A percentile compares a stretch with the other conserved stretches of the same genome.
These are phyloP conservation scores for Sebastes hubbsi DNA, from an alignment of 2,797 vertebrate genomes.

Conservation along the genomic window DNA sequence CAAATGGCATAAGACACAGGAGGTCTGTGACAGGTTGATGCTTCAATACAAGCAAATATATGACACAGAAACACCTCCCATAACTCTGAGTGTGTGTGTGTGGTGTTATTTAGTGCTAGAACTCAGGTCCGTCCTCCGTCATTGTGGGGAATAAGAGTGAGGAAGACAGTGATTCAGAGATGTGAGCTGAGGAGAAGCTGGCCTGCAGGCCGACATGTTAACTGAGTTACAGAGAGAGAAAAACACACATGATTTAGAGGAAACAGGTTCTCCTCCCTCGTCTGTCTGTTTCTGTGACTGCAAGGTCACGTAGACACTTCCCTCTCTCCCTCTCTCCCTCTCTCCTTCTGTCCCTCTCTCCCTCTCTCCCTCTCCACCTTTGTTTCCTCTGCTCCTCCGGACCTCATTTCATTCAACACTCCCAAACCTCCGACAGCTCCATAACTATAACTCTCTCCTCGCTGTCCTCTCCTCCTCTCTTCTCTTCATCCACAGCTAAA, in stretches of 20 bases:
- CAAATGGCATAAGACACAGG: conserved; percentile 58
- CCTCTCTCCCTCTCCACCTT: conserved; percentile 54
- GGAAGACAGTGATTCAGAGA: conserved; percentile 32
- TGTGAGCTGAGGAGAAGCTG: conserved; percentile 16
- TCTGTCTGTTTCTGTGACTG: conserved; percentile 61
- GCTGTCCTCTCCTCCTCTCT: conserved; percentile 69
- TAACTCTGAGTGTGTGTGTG: neutral
- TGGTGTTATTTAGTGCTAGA: conserved; percentile 38
- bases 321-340: neutral
- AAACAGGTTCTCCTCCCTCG: conserved; percentile 56
- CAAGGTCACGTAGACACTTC: conserved; percentile 66
- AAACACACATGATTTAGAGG: conserved; percentile 64
- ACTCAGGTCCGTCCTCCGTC: conserved; percentile 32
- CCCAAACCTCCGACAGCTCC: conserved; percentile 77
- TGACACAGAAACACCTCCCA: conserved; percentile 33
- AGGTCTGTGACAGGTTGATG: conserved; percentile 67
- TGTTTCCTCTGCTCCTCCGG: conserved; percentile 63
- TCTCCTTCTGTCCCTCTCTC: neutral
- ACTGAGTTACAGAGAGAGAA: conserved; percentile 53
- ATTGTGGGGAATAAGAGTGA: conserved; percentile 28
- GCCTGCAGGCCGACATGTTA: conserved; percentile 45
- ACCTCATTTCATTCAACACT: conserved; percentile 78
- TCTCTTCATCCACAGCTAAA: conserved; percentile 78
- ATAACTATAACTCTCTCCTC: conserved; percentile 81
- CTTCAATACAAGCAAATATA: conserved; percentile 56